Base-by-base conservation (phyloP, 2,888 invertebrate genomes). In the Drosophila colorata region DNA sequence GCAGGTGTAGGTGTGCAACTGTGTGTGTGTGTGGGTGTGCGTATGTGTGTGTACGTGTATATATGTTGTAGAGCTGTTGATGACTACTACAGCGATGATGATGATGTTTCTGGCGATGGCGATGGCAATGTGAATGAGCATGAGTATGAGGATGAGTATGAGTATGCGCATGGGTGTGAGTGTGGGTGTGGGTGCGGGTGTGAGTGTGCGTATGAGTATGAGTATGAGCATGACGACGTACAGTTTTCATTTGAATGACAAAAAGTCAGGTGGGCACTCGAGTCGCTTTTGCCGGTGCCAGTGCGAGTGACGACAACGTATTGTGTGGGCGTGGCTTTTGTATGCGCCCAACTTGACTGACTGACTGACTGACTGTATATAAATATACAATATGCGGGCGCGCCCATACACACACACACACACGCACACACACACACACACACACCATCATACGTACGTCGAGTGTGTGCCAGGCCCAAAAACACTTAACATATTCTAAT, bases 401-500 rank as follows among this genome's bases (percentile, higher is more conserved):
- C 53, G 67, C 61, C 59, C 56, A 57, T 37, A 58, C 58, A 71
- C 59, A 44, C 52, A 57, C 52, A 56, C 47, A 43, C 40, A 47
- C 35, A 51, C 58, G 67, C 47, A 66, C 60, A 63, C 66, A 60
- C 53, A 71, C 43, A 64, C 20, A 60, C 60, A 52, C 18, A 46
- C n/a, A 18, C 4, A 53, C 18, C 11, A 28, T 14, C 49, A 18
- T 57, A 33, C 44, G 46, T 53, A 56, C 74, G 74, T 82, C 76
- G 71, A 83, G 83, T 84, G 83, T 80, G 53, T 67, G 75, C 74
- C 69, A 65, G 78, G 80, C 83, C 84, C 81, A 77, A 81, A 88
- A 89, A 89, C 90, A 90, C 91, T 90, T 90, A 90, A 90, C 90
- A 90, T 90, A 90, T 90, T 90, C 90, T 90, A 90, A 90, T 90